Base-by-base conservation (phyloP, 2,113 vertebrate genomes). In the Falcunculus frontatus region DNA sequence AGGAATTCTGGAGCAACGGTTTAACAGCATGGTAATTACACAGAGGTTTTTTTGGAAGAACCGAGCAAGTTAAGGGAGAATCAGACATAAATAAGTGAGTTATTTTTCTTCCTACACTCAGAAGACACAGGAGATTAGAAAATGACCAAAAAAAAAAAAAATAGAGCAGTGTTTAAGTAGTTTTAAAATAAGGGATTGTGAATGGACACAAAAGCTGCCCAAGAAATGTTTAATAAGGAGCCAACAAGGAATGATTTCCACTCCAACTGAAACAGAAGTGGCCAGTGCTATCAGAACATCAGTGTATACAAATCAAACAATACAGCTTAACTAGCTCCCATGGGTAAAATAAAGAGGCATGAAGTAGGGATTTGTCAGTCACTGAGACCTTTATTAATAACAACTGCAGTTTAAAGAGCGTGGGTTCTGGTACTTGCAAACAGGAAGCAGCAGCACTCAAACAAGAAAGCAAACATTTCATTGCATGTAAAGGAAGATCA, bases 321-420 rank as follows among this genome's bases (percentile, higher is more conserved):
- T 56, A 56, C 84, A 92, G 92, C 92, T 94, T 46, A 96, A 90
- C 83, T 81, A 14, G 85, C 77, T 95, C 92, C 92, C 93, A 49
- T 52, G 90, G 84, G 95, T 60, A 67, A 94, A 93, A 96, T 94
- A 92, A 93, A 96, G 88, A 95, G 92, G 77, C 74, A 95, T 85
- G 76, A 94, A 96, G 90, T 87, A 93, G 92, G 95, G 91, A 89
- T 94, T 95, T 95, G 89, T 81, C 96, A 96, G 93, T 92, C 95
- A 86, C 84, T 88, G 90, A 97, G 93, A 90, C 64, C 73, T 93
- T 93, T 93, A 94, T 96, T 96, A 95, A 94, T 91, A 94, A 84
- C 79, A 95, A 96, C 82, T 50, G 79, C 55, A 41, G 79, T 88
- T 93, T 87, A 88, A 60, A 67, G 68, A 91, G 63, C 8, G 0